These are phyloP conservation scores for Sinocyclocheilus grahami DNA, from an alignment of 2,113 vertebrate genomes.

Conservation along the genomic window DNA sequence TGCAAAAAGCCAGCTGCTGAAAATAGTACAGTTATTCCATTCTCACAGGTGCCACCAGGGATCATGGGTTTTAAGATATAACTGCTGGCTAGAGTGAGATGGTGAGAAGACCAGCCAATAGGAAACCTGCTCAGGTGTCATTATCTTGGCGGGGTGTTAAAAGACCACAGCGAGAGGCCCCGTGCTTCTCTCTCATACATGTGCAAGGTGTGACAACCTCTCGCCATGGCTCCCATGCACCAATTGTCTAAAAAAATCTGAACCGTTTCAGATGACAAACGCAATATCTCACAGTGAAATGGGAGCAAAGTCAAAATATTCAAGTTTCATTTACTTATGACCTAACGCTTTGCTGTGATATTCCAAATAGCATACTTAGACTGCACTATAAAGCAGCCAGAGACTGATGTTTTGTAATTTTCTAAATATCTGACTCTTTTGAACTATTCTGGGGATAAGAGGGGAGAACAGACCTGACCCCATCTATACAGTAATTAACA, in stretches of 20 bases:
- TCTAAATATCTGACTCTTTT: slow-evolving; percentile 49
- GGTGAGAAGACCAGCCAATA: slow-evolving; percentile 47
- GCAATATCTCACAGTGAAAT: slow-evolving; percentile 35
- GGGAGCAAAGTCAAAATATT: slow-evolving; percentile 25
- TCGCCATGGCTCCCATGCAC: slow-evolving; percentile 42
- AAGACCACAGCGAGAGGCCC: slow-evolving; percentile 51
- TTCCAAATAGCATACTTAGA: not conserved
- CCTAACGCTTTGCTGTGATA: slow-evolving; percentile 1
- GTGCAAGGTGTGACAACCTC: slow-evolving; percentile 52
- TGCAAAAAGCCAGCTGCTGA: slow-evolving; percentile 44
- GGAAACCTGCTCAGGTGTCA: slow-evolving; percentile 56
- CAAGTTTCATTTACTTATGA: slow-evolving; percentile 22
- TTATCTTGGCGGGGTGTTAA: slow-evolving; percentile 62
- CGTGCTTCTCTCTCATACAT: slow-evolving; percentile 48
- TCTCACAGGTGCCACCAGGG: slow-evolving; percentile 55
- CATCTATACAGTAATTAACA: slow-evolving; percentile 71
- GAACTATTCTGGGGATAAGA: slow-evolving; percentile 51
- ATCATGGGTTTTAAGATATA: slow-evolving; percentile 60
- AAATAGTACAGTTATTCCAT: slow-evolving; percentile 54
- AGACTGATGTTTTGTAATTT: slow-evolving; percentile 35
- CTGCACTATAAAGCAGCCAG: not conserved
- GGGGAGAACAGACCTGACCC: slow-evolving; percentile 67
- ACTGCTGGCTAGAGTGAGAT: slow-evolving; percentile 44
- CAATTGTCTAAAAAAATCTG: slow-evolving; percentile 21
- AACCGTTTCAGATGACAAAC: slow-evolving; percentile 41